Base-by-base conservation (phyloP, 2,797 vertebrate genomes). In the Halcyon badia region DNA sequence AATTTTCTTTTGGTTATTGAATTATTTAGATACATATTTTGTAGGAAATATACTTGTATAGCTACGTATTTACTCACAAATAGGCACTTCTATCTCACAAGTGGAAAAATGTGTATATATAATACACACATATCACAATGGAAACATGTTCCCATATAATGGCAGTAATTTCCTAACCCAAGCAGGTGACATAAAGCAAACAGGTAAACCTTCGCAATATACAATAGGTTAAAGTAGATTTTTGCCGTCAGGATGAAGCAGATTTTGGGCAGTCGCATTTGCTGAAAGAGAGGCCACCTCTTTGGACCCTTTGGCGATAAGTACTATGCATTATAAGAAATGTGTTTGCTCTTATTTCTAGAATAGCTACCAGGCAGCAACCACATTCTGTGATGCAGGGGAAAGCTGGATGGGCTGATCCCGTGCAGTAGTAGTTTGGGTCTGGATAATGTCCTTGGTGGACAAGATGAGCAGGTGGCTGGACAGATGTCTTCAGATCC, bases 401-500 rank as follows among this genome's bases (percentile, higher is more conserved):
- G 33, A 41, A 65, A 54, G 24, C 1, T 0, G 54, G 20, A 21
- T 46, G 12, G 57, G 48, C 65, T 68, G 24, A 51, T 46, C n/a
- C 71, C 37, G 0, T 15, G 51, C 46, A 14, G 30, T 10, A 39
- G 14, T 5, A 25, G 35, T 46, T 83, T 83, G 0, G 0, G 28
- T 66, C 48, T 80, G 56, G 46, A 14, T 49, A 22, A 49, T 76
- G 11, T 87, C 41, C 33, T 57, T 4, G 1, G 19, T 52, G 44
- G 77, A 48, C 30, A 51, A 9, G 39, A 25, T 21, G 41, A 83
- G 19, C 46, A 76, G 44, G 44, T 78, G 31, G 11, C 33, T 87
- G 37, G 44, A 39, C 44, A 82, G 26, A 60, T 73, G 70, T 79
- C 56, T 85, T 91, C 64, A 85, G 35, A 82, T 42, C n/a, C 44